phyloP scores from a whole-genome alignment of 2,888 invertebrate genomes.

The Ochropacha duplaris region DNA sequence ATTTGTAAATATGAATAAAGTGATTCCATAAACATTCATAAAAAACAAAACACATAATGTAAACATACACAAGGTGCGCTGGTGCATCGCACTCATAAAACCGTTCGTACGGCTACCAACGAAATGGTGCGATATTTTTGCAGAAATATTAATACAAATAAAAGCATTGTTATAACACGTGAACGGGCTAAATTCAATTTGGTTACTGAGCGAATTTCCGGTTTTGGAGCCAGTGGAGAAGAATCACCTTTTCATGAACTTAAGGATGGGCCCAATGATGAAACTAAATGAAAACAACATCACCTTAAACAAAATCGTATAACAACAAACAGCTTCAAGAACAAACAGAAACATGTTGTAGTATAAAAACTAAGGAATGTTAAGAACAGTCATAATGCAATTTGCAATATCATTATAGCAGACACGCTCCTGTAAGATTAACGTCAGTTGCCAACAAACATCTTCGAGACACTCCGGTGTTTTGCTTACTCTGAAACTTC shows the following conservation, averaged over 20 bases:
- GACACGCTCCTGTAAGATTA: conserved; percentile 46
- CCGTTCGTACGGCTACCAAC: conserved; percentile 15
- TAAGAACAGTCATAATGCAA: conserved; percentile 58
- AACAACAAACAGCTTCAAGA: conserved; percentile 24
- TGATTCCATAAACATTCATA: not conserved
- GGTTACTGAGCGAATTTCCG: not conserved
- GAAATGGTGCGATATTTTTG: conserved; percentile 5
- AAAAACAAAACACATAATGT: not conserved
- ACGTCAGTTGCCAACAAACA: conserved; percentile 54
- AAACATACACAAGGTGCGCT: conserved; percentile 10
- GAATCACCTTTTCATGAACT: too few relatives aligned
- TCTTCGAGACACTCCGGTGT: conserved; percentile 6
- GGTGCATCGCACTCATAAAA: conserved; percentile 34
- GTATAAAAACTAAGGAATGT: conserved; percentile 49
- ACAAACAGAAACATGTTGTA: conserved; percentile 27
- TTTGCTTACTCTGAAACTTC: conserved; percentile 14
- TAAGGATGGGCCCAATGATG: too few relatives aligned
- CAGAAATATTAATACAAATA: not conserved
- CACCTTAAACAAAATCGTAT: not conserved
- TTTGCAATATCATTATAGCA: conserved; percentile 66
- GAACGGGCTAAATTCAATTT: conserved; percentile 2
- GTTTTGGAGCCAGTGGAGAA: not conserved
- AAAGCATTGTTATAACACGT: not conserved
- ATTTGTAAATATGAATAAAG: not conserved
- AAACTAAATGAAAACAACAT: not conserved